A percentile compares a stretch with the other conserved stretches of the same genome.
Evolutionary conservation across 1,140 invertebrate genomes (phyloP).

Genomic region (Popillia japonica): DNA sequence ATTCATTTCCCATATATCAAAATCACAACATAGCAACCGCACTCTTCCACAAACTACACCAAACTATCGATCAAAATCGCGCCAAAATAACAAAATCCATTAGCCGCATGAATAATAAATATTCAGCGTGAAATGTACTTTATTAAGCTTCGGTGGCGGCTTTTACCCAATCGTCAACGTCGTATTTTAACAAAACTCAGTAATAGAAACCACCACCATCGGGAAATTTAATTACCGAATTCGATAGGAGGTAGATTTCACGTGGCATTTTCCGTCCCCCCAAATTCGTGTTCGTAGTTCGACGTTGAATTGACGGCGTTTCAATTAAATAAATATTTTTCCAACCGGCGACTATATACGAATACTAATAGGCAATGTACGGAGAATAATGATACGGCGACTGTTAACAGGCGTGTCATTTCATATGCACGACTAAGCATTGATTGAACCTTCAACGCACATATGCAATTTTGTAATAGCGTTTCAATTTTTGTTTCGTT

Average conservation of each 20-base stretch:
- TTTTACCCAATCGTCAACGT: too few species aligned
- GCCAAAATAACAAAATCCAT: too few species aligned
- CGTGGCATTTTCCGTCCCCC: background rate
- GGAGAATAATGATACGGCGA: background rate
- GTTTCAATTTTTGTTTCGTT: too few species aligned
- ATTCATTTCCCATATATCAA: too few species aligned
- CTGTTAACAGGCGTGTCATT: background rate
- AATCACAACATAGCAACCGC: too few species aligned
- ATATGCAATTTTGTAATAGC: too few species aligned
- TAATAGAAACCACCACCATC: background rate
- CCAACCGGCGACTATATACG: background rate
- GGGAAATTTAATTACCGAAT: conserved; percentile 15
- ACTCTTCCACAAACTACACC: too few species aligned
- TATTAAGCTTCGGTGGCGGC: too few species aligned
- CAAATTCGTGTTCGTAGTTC: background rate
- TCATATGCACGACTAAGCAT: background rate
- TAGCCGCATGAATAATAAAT: too few species aligned
- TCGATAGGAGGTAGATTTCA: background rate
- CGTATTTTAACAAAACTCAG: too few species aligned
- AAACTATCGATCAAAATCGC: too few species aligned
- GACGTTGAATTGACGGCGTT: conserved; percentile 4
- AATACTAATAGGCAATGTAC: background rate
- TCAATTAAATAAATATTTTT: conserved; percentile 19
- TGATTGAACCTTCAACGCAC: background rate
- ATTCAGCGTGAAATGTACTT: too few species aligned